Conservation (phyloP, 2,113 vertebrate genomes). For the Turdus rufiventris region DNA sequence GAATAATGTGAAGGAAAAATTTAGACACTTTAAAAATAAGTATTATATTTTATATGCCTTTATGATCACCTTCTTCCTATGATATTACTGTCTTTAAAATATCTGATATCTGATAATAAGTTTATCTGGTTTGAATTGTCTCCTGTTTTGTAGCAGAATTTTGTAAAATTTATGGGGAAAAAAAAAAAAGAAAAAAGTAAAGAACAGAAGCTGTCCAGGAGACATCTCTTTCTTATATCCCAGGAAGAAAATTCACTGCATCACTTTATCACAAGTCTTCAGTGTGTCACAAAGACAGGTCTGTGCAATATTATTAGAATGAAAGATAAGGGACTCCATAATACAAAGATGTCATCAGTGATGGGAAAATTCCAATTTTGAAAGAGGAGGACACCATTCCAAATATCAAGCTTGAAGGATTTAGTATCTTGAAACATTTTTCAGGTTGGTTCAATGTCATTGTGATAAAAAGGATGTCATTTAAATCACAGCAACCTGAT, state of each 20-base stretch:
- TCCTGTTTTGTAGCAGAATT: neutral
- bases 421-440: conserved; percentile 57
- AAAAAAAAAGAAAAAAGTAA: neutral
- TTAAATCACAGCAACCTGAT: conserved; percentile 44
- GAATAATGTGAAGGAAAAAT: neutral
- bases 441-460: conserved; percentile 40
- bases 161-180: neutral
- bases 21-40: neutral
- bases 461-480: conserved; percentile 43
- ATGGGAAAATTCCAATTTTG: conserved; percentile 41
- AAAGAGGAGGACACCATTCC: conserved; percentile 33
- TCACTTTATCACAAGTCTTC: conserved; percentile 42
- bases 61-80: neutral
- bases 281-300: conserved; percentile 8
- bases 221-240: neutral
- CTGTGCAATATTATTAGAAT: conserved; percentile 33
- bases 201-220: neutral
- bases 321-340: conserved; percentile 47
- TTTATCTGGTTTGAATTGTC: neutral
- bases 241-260: conserved; percentile 36
- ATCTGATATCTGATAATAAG: neutral
- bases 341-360: conserved; percentile 36
- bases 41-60: neutral
- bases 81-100: conserved; percentile 9
- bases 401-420: conserved; percentile 58